Evolutionary conservation across 2,113 vertebrate species (phyloP).

Genomic region (human (Homo sapiens)): GRCh38 chr20:57571001-57571500

Average conservation of each 20-base stretch:
- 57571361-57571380: too few species aligned
- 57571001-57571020: not conserved
- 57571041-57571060: not conserved
- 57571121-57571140: not conserved
- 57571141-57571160: not conserved
- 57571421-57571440: too few species aligned
- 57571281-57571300: not conserved
- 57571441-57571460: too few species aligned
- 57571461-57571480: too few species aligned
- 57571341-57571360: not conserved
- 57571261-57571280: not conserved
- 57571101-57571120: rapidly evolving
- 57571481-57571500: too few species aligned
- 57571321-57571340: not conserved
- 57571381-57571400: too few species aligned
- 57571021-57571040: rapidly evolving
- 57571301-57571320: not conserved
- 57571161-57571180: not conserved
- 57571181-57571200: not conserved
- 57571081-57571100: rapidly evolving
- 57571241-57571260: not conserved
- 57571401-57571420: too few species aligned
- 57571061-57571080: too few species aligned
- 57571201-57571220: rapidly evolving
- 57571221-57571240: not conserved